Conservation (phyloP, 2,888 invertebrate species). For the Oscheius myriophilus region DNA sequence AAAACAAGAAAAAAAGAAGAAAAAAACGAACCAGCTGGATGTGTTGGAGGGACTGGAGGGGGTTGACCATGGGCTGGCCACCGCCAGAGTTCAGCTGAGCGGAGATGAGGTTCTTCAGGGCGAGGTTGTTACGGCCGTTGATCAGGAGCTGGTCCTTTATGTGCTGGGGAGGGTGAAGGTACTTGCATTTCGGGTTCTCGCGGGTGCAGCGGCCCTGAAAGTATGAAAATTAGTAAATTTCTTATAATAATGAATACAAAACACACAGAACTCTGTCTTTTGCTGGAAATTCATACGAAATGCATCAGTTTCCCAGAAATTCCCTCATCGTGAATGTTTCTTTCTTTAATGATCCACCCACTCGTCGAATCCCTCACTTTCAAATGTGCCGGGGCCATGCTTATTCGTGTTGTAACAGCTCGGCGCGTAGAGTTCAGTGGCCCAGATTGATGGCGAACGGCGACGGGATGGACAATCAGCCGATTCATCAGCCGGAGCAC, state of each 20-base stretch:
- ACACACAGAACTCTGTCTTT: too few relatives aligned
- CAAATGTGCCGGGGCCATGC: too few relatives aligned
- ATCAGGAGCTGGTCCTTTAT: constrained; percentile 99
- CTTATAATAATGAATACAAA: too few relatives aligned
- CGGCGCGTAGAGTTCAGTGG: constrained; percentile 3
- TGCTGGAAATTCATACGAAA: too few relatives aligned
- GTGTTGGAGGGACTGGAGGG: constrained; percentile 26
- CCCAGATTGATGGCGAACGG: constrained; percentile 25
- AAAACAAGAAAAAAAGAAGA: too few relatives aligned
- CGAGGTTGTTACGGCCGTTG: constrained; percentile 99
- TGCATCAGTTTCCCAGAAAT: too few relatives aligned
- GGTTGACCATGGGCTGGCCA: constrained; percentile 28
- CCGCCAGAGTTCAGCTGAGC: constrained; percentile 46
- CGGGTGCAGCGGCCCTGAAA: constrained; percentile 98
- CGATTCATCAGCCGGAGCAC: constrained; percentile 8
- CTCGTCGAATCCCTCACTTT: too few relatives aligned
- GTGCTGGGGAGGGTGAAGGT: constrained; percentile 99
- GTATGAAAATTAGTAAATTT: too few relatives aligned
- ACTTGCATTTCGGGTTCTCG: constrained; percentile 99
- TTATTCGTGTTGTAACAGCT: too few relatives aligned
- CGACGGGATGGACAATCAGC: background rate
- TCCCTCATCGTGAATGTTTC: too few relatives aligned
- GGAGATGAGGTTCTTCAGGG: constrained; percentile 79
- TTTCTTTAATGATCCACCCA: too few relatives aligned
- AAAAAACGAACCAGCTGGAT: constrained; percentile 20